These are phyloP conservation scores for human DNA, from an alignment of 2,113 vertebrate species.

Conservation along the genomic window GRCh38 chr1:71434001-71434500, in stretches of 20 bases:
- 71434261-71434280: neutral
- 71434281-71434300: neutral
- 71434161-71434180: neutral
- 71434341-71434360: neutral
- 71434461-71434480: neutral
- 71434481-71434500: neutral
- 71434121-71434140: neutral
- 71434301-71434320: neutral
- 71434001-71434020: neutral
- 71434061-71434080: neutral
- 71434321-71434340: neutral
- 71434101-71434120: neutral
- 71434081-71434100: neutral
- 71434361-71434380: neutral
- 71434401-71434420: neutral
- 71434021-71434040: neutral
- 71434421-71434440: neutral
- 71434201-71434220: neutral
- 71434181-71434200: neutral
- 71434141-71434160: neutral
- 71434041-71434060: neutral
- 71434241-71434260: neutral
- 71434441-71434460: neutral
- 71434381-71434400: neutral
- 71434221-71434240: neutral